Conservation (phyloP, 2,888 invertebrate genomes). For the Idaea dimidiata region DNA sequence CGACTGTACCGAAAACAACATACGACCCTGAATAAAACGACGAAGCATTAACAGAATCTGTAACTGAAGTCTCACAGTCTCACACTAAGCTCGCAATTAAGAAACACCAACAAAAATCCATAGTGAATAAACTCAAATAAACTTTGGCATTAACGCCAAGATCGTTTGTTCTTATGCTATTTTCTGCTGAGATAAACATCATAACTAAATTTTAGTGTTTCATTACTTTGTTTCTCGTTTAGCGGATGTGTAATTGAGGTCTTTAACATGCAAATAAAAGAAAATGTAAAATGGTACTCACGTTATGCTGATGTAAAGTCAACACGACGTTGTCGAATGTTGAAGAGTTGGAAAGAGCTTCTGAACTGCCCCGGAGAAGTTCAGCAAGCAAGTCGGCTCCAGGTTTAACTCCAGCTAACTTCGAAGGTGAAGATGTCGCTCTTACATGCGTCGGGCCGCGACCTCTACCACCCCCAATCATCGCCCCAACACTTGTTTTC, state of each 20-base stretch:
- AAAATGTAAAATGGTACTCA: conserved; percentile 54
- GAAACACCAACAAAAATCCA: conserved; percentile 41
- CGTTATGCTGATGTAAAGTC: conserved; percentile 75
- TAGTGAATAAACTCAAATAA: conserved; percentile 54
- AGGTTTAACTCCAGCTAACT: conserved; percentile 83
- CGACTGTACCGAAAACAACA: conserved; percentile 52
- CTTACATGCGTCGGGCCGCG: conserved; percentile 84
- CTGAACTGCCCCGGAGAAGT: conserved; percentile 89
- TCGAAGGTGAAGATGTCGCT: conserved; percentile 90
- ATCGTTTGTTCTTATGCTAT: conserved; percentile 58
- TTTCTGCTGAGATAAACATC: conserved; percentile 64
- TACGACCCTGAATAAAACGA: conserved; percentile 61
- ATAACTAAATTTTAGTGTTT: conserved; percentile 56
- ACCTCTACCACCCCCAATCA: conserved; percentile 58
- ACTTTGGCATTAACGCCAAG: conserved; percentile 63
- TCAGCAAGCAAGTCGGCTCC: conserved; percentile 86
- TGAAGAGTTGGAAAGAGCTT: conserved; percentile 84
- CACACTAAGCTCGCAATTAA: conserved; percentile 21
- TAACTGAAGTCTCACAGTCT: conserved; percentile 34
- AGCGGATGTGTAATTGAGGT: conserved; percentile 43
- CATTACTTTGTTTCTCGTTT: conserved; percentile 52
- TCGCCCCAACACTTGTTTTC: conserved; percentile 82
- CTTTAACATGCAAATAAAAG: conserved; percentile 22
- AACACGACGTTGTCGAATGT: conserved; percentile 76
- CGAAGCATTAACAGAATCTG: conserved; percentile 47